A percentile compares a stretch with the other conserved stretches of the same genome.
Evolutionary conservation across 2,113 vertebrate genomes (phyloP).

Genomic region (Strix aluco): DNA sequence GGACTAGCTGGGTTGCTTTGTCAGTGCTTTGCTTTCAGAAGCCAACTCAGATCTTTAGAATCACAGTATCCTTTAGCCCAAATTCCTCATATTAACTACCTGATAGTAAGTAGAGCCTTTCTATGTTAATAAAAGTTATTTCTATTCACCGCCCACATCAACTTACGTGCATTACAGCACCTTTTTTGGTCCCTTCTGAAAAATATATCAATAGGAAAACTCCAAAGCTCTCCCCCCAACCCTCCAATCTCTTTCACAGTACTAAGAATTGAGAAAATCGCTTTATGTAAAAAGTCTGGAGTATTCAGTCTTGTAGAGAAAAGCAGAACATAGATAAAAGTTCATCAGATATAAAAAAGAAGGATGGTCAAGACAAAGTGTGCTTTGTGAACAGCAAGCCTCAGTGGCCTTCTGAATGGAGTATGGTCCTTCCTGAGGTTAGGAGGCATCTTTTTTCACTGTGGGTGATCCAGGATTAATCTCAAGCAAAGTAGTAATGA

Average conservation of each 20-base stretch:
- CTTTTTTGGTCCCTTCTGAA: not conserved
- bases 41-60: not conserved
- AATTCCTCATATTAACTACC: not conserved
- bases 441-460: conserved; percentile 56
- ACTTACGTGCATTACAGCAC: not conserved
- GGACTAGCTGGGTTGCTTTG: not conserved
- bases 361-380: conserved; percentile 43
- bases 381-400: conserved; percentile 32
- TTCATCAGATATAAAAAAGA: conserved; percentile 12
- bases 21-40: conserved; percentile 22
- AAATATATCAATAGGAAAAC: conserved; percentile 9
- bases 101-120: not conserved
- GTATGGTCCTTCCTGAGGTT: conserved; percentile 14
- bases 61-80: not conserved
- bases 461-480: conserved; percentile 65
- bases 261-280: not conserved
- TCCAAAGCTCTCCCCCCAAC: not conserved
- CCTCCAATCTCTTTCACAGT: not conserved
- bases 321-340: conserved; percentile 46
- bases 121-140: conserved; percentile 1
- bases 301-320: conserved; percentile 19
- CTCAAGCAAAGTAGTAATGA: conserved; percentile 64
- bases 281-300: conserved; percentile 25
- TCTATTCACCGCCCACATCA: not conserved
- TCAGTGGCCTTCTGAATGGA: conserved; percentile 26